Base-by-base conservation (phyloP, 2,113 vertebrate species). In the Rhabdornis inornatus region DNA sequence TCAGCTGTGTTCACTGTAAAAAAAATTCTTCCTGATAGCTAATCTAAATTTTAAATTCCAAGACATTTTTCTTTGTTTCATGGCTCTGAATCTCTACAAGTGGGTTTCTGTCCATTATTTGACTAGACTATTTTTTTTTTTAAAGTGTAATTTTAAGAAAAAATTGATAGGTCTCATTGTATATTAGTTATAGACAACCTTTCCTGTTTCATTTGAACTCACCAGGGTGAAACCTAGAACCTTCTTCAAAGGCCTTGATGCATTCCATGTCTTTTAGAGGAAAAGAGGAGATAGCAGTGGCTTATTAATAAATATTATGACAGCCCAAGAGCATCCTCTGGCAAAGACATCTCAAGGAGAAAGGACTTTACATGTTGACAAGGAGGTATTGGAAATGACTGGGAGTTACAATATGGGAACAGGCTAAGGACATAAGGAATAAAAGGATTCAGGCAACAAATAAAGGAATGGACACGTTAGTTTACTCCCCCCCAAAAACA, bases 21-120 rank as follows among this genome's bases (percentile, higher is more conserved):
- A 87, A 92, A 72, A 23, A 4, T 21, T 77, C 20, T 89, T 74
- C 23, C 22, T 90, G 53, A 57, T 53, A 17, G n/a, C 28, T 77
- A 49, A 80, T 80, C 44, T 83, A 70, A 83, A 80, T 83, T 96
- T 89, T 69, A 77, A 95, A 91, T 95, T 81, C 7, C 45, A 87
- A 81, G 23, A 3, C 7, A 53, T 56, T 93, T 88, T 39, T 44
- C 66, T 76, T 86, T 77, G 31, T 39, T 92, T 70, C 30, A 49
- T n/a, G 55, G 8, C 20, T 81, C 42, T 3, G 7, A 60, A 88
- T 44, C 5, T 86, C 31, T 90, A 12, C 17, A 80, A 53, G 31
- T 30, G 49, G 8, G 8, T 81, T 16, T 89, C 27, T 35, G 50
- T n/a, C 22, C 65, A 44, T 40, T 69, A 33, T 45, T 84, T 92